Evolutionary conservation across 2,797 vertebrate species (phyloP).

Genomic region (Malurus splendens): DNA sequence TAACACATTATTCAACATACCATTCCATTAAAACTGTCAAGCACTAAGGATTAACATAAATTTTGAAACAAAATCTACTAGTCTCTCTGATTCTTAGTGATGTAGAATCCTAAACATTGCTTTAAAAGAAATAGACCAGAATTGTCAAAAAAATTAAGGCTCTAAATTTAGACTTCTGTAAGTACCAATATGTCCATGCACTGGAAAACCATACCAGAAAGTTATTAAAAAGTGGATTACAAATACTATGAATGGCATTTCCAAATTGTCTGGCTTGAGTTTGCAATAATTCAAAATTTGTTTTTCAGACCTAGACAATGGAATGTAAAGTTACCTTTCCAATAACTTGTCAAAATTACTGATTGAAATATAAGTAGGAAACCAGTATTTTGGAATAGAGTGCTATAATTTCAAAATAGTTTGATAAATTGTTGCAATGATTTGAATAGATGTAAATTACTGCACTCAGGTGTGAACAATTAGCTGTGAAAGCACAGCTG

Average conservation of each 20-base stretch:
- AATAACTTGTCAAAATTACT: background rate
- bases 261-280: background rate
- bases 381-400: background rate
- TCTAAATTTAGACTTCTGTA: background rate
- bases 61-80: conserved; percentile 18
- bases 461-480: background rate
- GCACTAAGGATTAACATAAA: background rate
- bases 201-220: background rate
- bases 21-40: conserved; percentile 27
- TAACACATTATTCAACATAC: conserved; percentile 40
- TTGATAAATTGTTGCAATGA: background rate
- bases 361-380: background rate
- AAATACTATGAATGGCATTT: background rate
- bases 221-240: background rate
- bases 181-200: background rate
- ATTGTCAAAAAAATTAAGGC: background rate
- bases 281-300: background rate
- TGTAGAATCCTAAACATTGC: background rate
- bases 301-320: background rate
- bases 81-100: conserved; percentile 26
- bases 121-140: background rate
- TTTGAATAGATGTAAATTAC: background rate
- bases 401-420: background rate
- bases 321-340: background rate
- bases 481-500: background rate